Evolutionary conservation across 1,140 invertebrate genomes (phyloP).

Genomic region (Meloidogyne hapla): DNA sequence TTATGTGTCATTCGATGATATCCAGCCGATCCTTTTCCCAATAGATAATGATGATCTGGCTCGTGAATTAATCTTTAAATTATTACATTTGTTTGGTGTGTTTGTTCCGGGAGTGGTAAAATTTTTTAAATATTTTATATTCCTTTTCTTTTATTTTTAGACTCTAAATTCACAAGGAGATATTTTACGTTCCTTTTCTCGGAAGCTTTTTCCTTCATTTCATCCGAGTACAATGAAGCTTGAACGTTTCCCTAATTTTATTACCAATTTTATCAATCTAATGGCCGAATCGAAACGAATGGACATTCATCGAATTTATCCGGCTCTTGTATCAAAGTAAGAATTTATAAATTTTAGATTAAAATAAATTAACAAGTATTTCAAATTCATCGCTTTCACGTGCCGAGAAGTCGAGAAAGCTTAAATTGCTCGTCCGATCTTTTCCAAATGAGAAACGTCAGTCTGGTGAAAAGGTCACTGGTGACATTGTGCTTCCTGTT

Average conservation of each 20-base stretch:
- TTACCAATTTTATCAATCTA: conserved; percentile 7
- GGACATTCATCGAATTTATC: conserved; percentile 22
- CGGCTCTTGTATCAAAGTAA: conserved; percentile 8
- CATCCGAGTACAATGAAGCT: conserved; percentile 15
- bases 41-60: neutral
- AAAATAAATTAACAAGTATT: neutral
- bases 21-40: conserved; percentile 5
- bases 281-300: conserved; percentile 15
- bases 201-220: neutral
- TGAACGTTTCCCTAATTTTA: neutral
- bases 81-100: conserved; percentile 21
- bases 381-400: conserved; percentile 14
- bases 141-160: neutral
- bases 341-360: neutral
- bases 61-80: conserved; percentile 16
- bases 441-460: neutral
- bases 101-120: conserved; percentile 12
- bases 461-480: neutral
- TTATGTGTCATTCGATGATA: conserved; percentile 12
- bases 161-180: conserved; percentile 9
- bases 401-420: neutral
- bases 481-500: neutral
- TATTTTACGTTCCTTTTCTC: conserved; percentile 13
- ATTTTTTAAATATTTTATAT: neutral
- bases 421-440: neutral